Evolutionary conservation across 1,140 invertebrate species (phyloP).

Genomic region (Aricia agestis): DNA sequence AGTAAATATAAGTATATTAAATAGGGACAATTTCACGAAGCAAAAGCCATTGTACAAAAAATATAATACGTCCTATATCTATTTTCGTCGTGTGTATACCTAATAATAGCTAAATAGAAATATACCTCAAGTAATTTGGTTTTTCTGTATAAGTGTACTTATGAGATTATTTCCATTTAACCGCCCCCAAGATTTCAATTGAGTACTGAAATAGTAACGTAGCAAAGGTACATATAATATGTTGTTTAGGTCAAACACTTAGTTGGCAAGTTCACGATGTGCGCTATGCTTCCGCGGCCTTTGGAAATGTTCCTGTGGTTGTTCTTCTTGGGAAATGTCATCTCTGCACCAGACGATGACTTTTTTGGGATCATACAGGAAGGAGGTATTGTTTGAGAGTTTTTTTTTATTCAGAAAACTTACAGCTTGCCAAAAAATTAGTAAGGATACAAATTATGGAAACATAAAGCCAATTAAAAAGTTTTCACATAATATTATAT

Average conservation of each 20-base stretch:
- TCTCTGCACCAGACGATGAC: constrained; percentile 43
- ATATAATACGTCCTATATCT: no score
- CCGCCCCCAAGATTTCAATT: constrained; percentile 60
- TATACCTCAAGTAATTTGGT: no score
- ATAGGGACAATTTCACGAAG: no score
- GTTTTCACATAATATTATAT: no score
- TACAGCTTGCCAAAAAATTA: no score
- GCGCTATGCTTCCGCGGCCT: constrained; percentile 32
- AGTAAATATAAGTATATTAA: no score
- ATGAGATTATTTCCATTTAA: constrained; percentile 57
- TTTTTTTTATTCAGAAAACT: constrained; percentile 15
- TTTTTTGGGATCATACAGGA: constrained; percentile 40
- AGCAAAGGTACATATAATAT: constrained; percentile 46
- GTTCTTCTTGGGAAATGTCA: constrained; percentile 37
- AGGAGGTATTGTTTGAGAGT: constrained; percentile 41
- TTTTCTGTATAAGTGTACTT: constrained; percentile 39
- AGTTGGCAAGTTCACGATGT: constrained; percentile 34
- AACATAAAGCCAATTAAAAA: no score
- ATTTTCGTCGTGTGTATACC: no score
- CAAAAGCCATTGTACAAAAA: no score
- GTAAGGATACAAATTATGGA: no score
- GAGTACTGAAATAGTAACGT: constrained; percentile 52
- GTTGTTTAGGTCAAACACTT: constrained; percentile 50
- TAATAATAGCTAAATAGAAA: no score
- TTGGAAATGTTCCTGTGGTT: constrained; percentile 43